A percentile compares a stretch with the other conserved stretches of the same genome.
Evolutionary conservation across 2,888 invertebrate species (phyloP).

Genomic region (Heteromurus nitidus): DNA sequence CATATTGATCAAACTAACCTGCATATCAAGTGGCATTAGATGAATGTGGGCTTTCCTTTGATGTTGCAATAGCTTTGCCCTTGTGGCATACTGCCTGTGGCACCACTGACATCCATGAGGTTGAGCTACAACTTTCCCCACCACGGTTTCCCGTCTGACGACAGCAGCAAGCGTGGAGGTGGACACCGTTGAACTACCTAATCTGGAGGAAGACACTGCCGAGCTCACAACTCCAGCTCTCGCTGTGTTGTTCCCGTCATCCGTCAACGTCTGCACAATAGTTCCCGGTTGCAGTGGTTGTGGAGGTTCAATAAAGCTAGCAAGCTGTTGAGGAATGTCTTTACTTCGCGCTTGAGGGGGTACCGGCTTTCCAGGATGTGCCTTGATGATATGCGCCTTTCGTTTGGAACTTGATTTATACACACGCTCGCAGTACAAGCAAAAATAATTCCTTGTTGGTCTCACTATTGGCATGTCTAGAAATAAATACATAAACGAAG

Average conservation of each 20-base stretch:
- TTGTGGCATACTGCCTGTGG: constrained; percentile 90
- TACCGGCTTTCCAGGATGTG: constrained; percentile 84
- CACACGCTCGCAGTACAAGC: constrained; percentile 86
- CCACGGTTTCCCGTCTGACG: constrained; percentile 74
- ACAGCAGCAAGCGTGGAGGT: constrained; percentile 31
- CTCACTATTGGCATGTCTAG: constrained; percentile 84
- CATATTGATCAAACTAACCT: constrained; percentile 68
- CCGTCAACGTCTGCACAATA: constrained; percentile 62
- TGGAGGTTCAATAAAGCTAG: constrained; percentile 45
- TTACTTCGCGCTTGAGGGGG: constrained; percentile 69
- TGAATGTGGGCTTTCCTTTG: constrained; percentile 77
- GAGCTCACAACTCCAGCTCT: constrained; percentile 44
- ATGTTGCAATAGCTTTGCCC: constrained; percentile 79
- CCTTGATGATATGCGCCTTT: constrained; percentile 86
- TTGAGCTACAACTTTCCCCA: constrained; percentile 83
- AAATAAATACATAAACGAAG: background rate
- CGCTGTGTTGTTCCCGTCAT: constrained; percentile 52
- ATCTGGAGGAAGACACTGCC: constrained; percentile 43
- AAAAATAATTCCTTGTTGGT: constrained; percentile 87
- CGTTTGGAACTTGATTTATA: constrained; percentile 91
- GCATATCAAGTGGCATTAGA: constrained; percentile 73
- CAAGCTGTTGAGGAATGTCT: constrained; percentile 52
- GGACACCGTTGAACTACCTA: constrained; percentile 38
- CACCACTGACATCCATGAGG: constrained; percentile 87
- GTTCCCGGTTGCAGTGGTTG: constrained; percentile 54